Conservation (phyloP, 2,113 vertebrate species). For the Cheilinus undulatus region DNA sequence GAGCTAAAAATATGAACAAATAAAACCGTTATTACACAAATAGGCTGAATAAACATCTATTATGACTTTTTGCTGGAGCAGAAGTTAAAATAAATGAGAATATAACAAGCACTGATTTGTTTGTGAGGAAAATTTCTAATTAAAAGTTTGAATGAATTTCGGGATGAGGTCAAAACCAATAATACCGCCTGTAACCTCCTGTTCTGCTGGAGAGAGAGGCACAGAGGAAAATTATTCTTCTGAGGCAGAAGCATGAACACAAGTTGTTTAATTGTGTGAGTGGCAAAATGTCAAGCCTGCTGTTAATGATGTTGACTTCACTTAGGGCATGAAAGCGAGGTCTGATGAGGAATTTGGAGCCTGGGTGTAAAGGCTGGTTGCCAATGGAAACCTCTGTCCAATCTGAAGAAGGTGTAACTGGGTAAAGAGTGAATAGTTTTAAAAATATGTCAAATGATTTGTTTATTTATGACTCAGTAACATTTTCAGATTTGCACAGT, state of each 20-base stretch:
- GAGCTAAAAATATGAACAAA: background rate
- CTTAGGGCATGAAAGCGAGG: background rate
- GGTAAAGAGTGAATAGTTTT: background rate
- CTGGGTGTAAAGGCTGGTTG: background rate
- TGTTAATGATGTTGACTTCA: slow-evolving; percentile 16
- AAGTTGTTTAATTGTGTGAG: slow-evolving; percentile 12
- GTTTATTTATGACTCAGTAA: background rate
- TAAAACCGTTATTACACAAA: background rate
- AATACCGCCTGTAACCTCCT: slow-evolving; percentile 1
- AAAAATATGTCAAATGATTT: no score
- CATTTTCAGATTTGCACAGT: background rate
- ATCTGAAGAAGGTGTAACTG: background rate
- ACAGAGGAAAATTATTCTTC: slow-evolving; percentile 1
- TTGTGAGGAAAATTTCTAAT: background rate
- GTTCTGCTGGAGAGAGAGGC: background rate
- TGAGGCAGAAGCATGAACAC: background rate
- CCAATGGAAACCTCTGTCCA: background rate
- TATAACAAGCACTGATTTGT: background rate
- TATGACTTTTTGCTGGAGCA: background rate
- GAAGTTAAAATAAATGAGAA: background rate
- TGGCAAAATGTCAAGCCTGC: background rate
- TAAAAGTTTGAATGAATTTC: slow-evolving; percentile 24
- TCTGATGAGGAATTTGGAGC: background rate
- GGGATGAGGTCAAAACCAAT: slow-evolving; percentile 19
- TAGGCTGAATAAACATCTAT: background rate